Base-by-base conservation (phyloP, 2,113 vertebrate species). In the Octodon degus region DNA sequence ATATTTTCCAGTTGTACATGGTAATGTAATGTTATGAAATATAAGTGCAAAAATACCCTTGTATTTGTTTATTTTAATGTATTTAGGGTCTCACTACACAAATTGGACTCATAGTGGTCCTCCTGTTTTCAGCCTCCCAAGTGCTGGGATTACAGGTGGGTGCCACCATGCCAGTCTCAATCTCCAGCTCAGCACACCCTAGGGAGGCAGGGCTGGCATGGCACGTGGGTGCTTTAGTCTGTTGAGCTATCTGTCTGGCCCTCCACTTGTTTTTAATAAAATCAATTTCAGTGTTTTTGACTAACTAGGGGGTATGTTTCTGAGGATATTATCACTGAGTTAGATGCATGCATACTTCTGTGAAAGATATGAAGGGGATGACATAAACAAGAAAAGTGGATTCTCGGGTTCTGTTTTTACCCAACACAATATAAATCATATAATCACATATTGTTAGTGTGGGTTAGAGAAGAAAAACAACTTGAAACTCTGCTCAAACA, bases 391-490 rank as follows among this genome's bases (percentile, higher is more conserved):
- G 50, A 60, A 87, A n/a, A n/a, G 27, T 34, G 62, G 47, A 62
- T 53, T 95, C 30, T 81, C 32, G 82, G 40, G 50, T 63, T 81
- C 65, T 92, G 32, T n/a, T n/a, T 79, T 94, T 3, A 72, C 27
- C 16, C 72, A 72, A 74, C 47, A 58, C 43, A 85, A 19, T 92
- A 67, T 50, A 94, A 92, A 86, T 74, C 20, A 67, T 85, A 82
- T 85, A 82, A n/a, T 40, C 58, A 63, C 6, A 37, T 14, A 25
- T 60, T 84, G 47, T 50, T 74, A 53, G 30, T 92, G 16, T 86
- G 32, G 19, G 90, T 72, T 67, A 86, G 32, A 86, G 32, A 76
- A 85, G 62, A 94, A 85, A 84, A 88, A 58, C 17, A 94, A 37
- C 77, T 80, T 92, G 63, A 50, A 89, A 92, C 17, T 55, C 14